A percentile compares a stretch with the other conserved stretches of the same genome.
Evolutionary conservation across 2,113 vertebrate genomes (phyloP).

Genomic region (Sclerurus mexicanus): DNA sequence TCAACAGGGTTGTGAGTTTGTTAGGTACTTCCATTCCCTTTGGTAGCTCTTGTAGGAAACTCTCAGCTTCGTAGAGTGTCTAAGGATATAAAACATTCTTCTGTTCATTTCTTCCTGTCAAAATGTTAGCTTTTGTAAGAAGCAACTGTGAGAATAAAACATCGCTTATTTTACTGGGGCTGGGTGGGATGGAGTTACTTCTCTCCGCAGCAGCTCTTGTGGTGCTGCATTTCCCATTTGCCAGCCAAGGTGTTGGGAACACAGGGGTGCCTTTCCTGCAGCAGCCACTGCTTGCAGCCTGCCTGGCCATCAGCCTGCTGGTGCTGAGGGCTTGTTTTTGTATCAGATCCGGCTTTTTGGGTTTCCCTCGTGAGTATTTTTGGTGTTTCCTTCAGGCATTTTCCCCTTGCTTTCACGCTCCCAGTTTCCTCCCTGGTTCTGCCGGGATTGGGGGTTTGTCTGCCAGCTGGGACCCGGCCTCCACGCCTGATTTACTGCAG

Average conservation of each 20-base stretch:
- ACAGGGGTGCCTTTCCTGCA: fast-evolving
- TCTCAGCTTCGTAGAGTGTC: background rate
- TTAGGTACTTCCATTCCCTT: background rate
- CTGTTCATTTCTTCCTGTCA: background rate
- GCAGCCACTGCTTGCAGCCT: background rate
- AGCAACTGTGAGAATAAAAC: background rate
- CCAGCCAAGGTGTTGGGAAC: background rate
- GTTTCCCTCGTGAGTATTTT: background rate
- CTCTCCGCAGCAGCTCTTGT: background rate
- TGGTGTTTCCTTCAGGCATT: background rate
- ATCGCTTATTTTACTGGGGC: background rate
- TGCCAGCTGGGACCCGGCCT: background rate
- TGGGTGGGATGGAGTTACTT: background rate
- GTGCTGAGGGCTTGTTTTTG: background rate
- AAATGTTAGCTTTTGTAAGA: background rate
- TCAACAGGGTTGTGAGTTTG: background rate
- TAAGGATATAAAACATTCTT: background rate
- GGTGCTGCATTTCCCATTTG: background rate
- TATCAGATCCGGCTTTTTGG: background rate
- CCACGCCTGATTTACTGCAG: background rate
- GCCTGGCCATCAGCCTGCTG: background rate
- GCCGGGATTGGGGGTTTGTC: too few species aligned
- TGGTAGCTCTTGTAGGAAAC: background rate
- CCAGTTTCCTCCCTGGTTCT: background rate
- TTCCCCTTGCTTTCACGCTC: background rate